Evolutionary conservation across 2,888 invertebrate species (phyloP).

Genomic region (Gnatocerus cornutus): DNA sequence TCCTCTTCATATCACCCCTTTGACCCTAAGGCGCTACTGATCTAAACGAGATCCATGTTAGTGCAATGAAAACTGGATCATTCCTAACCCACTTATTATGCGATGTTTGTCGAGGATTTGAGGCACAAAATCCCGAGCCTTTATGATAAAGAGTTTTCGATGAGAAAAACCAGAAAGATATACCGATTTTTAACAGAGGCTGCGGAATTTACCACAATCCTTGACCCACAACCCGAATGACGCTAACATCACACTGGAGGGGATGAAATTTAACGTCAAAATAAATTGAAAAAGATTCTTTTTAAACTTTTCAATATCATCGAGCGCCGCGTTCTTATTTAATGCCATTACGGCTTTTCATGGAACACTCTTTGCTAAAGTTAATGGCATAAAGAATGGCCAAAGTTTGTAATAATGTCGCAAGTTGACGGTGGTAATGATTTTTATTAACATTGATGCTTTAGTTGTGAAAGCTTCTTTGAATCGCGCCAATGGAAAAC

Average conservation of each 20-base stretch:
- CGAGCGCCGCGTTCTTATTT: conserved; percentile 11
- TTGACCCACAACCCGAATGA: conserved; percentile 4
- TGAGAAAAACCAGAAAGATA: conserved; percentile 16
- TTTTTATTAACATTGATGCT: too few species aligned
- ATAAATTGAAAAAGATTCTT: conserved; percentile 3
- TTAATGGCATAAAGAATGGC: background rate
- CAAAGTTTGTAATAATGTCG: too few species aligned
- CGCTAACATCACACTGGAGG: background rate
- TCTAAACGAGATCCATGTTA: conserved; percentile 31
- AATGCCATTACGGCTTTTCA: conserved; percentile 13
- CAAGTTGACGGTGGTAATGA: too few species aligned
- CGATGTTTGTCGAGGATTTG: conserved; percentile 40
- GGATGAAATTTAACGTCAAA: conserved; percentile 1
- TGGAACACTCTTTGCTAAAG: conserved; percentile 1
- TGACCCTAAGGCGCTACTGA: conserved; percentile 24
- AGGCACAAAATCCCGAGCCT: conserved; percentile 32
- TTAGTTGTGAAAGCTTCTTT: too few species aligned
- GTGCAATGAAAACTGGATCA: conserved; percentile 34
- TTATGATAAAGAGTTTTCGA: conserved; percentile 39
- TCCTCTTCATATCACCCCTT: conserved; percentile 1
- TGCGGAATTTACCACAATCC: background rate
- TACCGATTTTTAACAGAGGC: conserved; percentile 15
- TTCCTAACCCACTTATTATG: conserved; percentile 35
- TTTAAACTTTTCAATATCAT: conserved; percentile 18
- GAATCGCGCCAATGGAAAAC: too few species aligned